These are phyloP conservation scores for Neoaliturus tenellus DNA, from an alignment of 2,888 invertebrate species.

Conservation along the genomic window DNA sequence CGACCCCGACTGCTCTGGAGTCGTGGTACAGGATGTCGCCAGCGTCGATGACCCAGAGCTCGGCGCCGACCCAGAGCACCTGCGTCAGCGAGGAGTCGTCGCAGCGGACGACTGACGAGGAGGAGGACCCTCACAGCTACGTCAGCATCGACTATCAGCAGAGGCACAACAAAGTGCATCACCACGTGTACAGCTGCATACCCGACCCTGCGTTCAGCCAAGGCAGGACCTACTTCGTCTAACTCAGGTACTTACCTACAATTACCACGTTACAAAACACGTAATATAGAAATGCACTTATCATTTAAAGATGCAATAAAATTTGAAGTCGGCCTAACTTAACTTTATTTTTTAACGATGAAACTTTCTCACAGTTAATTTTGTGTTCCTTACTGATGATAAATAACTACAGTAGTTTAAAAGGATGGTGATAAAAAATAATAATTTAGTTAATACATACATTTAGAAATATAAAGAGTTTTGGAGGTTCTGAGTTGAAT, in stretches of 20 bases:
- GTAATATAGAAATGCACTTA: too few species aligned
- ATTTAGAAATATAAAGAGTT: too few species aligned
- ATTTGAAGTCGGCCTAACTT: too few species aligned
- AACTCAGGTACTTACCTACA: slow-evolving; percentile 58
- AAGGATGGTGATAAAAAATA: too few species aligned
- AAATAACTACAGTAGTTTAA: too few species aligned
- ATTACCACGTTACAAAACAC: too few species aligned
- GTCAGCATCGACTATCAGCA: slow-evolving; percentile 77
- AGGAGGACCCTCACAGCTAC: slow-evolving; percentile 81
- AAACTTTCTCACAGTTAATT: too few species aligned
- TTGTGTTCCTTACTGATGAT: too few species aligned
- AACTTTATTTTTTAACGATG: too few species aligned
- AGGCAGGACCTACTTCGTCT: slow-evolving; percentile 68
- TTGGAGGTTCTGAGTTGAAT: too few species aligned
- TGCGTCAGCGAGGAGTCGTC: slow-evolving; percentile 69
- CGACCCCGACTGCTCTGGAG: slow-evolving; percentile 81
- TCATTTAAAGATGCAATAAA: too few species aligned
- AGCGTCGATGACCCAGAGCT: slow-evolving; percentile 66
- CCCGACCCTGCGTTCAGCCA: slow-evolving; percentile 67
- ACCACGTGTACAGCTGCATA: slow-evolving; percentile 69
- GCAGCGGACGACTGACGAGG: slow-evolving; percentile 76
- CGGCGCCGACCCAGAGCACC: slow-evolving; percentile 67
- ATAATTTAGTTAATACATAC: too few species aligned
- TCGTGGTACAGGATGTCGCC: slow-evolving; percentile 79
- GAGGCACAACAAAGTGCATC: slow-evolving; percentile 64